Base-by-base conservation (phyloP, 2,888 invertebrate species). In the Petrophora chlorosata region DNA sequence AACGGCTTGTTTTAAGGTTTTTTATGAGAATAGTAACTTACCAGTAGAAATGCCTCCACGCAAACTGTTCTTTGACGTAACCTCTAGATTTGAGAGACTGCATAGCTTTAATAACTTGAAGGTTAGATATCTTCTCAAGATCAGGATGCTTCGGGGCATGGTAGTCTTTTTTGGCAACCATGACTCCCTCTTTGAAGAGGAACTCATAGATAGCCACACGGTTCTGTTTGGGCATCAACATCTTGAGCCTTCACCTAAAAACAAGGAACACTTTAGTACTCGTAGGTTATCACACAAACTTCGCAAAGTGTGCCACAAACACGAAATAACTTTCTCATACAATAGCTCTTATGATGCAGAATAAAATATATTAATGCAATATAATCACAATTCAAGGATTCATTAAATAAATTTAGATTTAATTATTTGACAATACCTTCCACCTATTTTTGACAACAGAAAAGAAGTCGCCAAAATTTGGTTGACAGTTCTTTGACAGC, bases 211-310 rank as follows among this genome's bases (percentile, higher is more conserved):
- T 99, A 70, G 96, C 92, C 67, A 97, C 95, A 79, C 98, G 95
- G 87, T 98, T 98, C 92, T 97, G 96, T 93, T 99, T 99, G 76
- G 99, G 98, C 98, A 99, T 99, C 97, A 99, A 98, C 99, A 99
- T 99, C 89, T 96, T 98, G 88, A 80, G 65, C 70, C 73, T 70
- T 74, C 81, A 78, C 80, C 88, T 85, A 76, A 81, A 88, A 78
- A 82, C 73, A 76, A 73, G 70, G 61, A 61, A 63, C 62, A 66
- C 61, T 64, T 63, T 61, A 63, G 59, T 40, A 57, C 55, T 63
- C 64, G 56, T 63, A 75, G 72, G 75, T 81, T 76, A 78, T 51
- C 34, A 59, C 49, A 32, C 40, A 17, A 56, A 64, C 57, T 36
- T 60, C 44, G 32, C 47, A 56, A 58, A 50, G 25, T 10, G 12